Conservation (phyloP, 2,888 invertebrate genomes). For the Cheilosia variabilis region DNA sequence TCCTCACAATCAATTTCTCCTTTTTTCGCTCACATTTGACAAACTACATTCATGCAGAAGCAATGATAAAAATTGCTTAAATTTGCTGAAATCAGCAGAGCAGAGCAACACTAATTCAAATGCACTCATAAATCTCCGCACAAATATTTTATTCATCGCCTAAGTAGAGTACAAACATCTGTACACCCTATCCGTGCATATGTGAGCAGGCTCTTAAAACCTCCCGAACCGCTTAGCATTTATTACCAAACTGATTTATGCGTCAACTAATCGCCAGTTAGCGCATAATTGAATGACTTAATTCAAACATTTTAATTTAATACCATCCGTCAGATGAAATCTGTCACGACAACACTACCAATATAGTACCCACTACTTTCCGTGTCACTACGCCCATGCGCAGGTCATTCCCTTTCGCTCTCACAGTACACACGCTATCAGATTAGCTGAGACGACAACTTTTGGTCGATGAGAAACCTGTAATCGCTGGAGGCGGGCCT, state of each 20-base stretch:
- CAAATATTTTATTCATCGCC: no score
- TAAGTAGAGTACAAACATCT: no score
- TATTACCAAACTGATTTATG: constrained; percentile 1
- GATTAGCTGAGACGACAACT: constrained; percentile 27
- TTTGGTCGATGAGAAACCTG: constrained; percentile 31
- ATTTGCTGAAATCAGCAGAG: no score
- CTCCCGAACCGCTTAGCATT: neutral
- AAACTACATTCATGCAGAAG: no score
- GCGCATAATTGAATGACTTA: neutral
- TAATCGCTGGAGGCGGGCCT: constrained; percentile 37
- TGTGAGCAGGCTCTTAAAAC: neutral
- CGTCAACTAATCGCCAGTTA: neutral
- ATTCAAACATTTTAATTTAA: neutral
- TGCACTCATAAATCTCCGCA: constrained; percentile 88
- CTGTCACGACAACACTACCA: constrained; percentile 3
- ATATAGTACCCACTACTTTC: neutral
- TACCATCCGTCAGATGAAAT: neutral
- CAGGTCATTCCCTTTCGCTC: neutral
- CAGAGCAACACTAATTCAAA: no score
- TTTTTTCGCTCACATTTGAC: no score
- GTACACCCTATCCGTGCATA: neutral
- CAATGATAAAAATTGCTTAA: no score
- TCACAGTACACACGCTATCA: constrained; percentile 6
- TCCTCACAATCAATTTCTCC: no score
- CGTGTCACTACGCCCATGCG: constrained; percentile 17